Conservation (phyloP, 2,113 vertebrate species). For the Platysteira castanea region DNA sequence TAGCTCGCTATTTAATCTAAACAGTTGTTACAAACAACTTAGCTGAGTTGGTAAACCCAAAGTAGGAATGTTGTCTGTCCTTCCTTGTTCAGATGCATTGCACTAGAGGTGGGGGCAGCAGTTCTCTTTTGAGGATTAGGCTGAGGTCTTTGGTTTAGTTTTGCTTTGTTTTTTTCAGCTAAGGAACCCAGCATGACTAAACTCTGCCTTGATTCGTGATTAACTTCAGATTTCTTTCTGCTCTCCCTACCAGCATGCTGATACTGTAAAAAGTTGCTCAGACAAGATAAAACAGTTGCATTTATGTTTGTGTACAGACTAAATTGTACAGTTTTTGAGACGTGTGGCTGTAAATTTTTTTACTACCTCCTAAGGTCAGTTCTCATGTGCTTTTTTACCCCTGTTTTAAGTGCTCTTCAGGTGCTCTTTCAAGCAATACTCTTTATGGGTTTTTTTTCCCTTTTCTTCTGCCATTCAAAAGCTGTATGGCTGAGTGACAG, state of each 20-base stretch:
- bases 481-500: neutral
- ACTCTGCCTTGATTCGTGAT: neutral
- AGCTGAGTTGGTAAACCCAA: neutral
- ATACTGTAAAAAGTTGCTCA: neutral
- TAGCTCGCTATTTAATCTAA: neutral
- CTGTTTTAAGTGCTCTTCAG: neutral
- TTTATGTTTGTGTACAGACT: neutral
- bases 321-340: neutral
- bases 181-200: neutral
- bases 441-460: accelerated
- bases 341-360: neutral
- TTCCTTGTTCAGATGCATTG: neutral
- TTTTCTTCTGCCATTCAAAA: neutral
- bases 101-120: neutral
- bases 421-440: neutral
- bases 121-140: neutral
- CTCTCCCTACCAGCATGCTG: neutral
- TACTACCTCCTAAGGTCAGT: neutral
- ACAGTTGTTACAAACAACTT: neutral
- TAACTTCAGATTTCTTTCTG: neutral
- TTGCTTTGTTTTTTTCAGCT: neutral
- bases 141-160: neutral
- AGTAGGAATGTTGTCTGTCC: neutral
- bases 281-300: neutral
- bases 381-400: neutral